Conservation (phyloP, 2,888 invertebrate genomes). For the Hydroisotoma schaefferi region DNA sequence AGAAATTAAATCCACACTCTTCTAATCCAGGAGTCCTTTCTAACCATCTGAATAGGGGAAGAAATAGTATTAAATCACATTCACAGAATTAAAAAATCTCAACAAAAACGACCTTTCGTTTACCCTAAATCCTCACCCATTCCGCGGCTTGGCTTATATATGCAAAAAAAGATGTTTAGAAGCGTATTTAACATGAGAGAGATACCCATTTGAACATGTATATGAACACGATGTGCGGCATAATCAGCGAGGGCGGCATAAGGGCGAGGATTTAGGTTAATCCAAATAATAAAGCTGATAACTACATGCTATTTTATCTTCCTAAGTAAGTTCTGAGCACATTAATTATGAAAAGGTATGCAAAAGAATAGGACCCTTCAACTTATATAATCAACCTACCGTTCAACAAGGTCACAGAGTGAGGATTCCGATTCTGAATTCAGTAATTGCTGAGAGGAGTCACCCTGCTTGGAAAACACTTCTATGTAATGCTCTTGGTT, state of each 20-base stretch:
- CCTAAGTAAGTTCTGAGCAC: background rate
- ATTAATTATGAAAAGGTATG: background rate
- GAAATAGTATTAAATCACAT: background rate
- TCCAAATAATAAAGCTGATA: too few relatives aligned
- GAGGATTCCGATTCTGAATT: constrained; percentile 79
- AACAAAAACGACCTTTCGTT: background rate
- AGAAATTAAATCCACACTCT: constrained; percentile 81
- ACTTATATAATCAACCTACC: too few relatives aligned
- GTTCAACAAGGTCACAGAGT: constrained; percentile 76
- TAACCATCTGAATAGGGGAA: constrained; percentile 69
- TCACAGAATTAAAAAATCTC: background rate
- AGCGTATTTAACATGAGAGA: too few relatives aligned
- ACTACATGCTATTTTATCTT: too few relatives aligned
- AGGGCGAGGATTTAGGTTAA: too few relatives aligned
- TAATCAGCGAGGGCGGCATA: too few relatives aligned
- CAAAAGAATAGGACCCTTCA: too few relatives aligned
- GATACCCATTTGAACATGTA: too few relatives aligned
- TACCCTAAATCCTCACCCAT: background rate
- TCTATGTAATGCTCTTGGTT: constrained; percentile 82
- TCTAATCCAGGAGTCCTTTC: constrained; percentile 91
- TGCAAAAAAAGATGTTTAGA: too few relatives aligned
- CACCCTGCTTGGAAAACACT: constrained; percentile 76
- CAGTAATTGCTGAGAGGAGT: constrained; percentile 58
- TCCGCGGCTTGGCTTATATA: too few relatives aligned
- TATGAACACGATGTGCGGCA: too few relatives aligned